Percentiles rank a stretch among this genome's conserved stretches.
Evolutionary conservation across 2,113 vertebrate genomes (phyloP).

Genomic region (Pachycephala philippinensis): DNA sequence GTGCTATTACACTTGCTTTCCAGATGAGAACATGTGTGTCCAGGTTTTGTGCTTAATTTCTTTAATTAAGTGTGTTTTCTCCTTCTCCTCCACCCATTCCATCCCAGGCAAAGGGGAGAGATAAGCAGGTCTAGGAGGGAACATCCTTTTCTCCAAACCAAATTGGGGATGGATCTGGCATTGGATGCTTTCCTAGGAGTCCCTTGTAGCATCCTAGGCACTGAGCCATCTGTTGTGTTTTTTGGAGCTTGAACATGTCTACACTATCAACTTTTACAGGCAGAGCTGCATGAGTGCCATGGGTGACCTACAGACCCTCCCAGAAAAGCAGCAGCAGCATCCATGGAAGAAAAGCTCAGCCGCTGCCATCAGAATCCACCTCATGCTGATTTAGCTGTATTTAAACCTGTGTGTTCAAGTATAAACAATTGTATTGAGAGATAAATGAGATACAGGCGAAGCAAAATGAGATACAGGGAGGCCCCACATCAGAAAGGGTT

Average conservation of each 20-base stretch:
- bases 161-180: not conserved
- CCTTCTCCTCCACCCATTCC: not conserved
- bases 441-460: fast-evolving
- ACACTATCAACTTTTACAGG: not conserved
- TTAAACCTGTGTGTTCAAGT: not conserved
- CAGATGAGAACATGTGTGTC: not conserved
- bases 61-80: not conserved
- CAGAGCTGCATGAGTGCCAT: not conserved
- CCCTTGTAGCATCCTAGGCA: not conserved
- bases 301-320: not conserved
- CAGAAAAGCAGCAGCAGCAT: not conserved
- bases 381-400: fast-evolving
- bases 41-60: not conserved
- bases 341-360: not conserved
- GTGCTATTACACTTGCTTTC: not conserved
- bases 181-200: not conserved
- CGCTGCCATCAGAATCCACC: fast-evolving
- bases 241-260: not conserved
- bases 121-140: not conserved
- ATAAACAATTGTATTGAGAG: not conserved
- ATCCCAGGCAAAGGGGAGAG: not conserved
- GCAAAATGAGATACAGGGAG: not conserved
- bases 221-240: not conserved
- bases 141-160: not conserved
- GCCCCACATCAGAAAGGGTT: not conserved